Base-by-base conservation (phyloP, 2,888 invertebrate genomes). In the Drosophila kanekoi region DNA sequence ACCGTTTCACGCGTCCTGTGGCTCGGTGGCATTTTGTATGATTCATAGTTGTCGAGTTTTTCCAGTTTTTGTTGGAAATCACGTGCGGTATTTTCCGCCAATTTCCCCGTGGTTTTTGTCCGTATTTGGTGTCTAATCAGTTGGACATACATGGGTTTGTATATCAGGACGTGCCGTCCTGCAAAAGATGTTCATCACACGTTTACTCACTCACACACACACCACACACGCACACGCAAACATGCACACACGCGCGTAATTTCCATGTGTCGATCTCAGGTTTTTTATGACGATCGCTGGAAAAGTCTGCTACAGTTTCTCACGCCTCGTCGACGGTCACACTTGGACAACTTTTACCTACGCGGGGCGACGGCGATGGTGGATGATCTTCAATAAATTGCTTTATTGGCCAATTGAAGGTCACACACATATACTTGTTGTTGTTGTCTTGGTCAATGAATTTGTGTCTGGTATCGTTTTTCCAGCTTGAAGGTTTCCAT, bases 351-450 rank as follows among this genome's bases (percentile, higher is more conserved):
- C 72, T 81, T 81, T 86, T 81, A 83, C 84, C 81, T 83, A 71
- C 63, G 53, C 67, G 64, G 35, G 35, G 41, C 28, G 47, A 51
- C 35, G 37, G 9, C 14, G 54, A 35, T 53, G 59, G 8, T 40
- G 66, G 59, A 51, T 70, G 79, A 72, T 81, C 77, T 76, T 79
- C 87, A 81, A 84, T 83, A 83, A 87, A 83, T 87, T 72, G 45
- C 87, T 83, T 87, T 84, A 83, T 83, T 83, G 83, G 82, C 83
- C 85, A 84, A 85, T 63, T 64, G 83, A 83, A 83, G 83, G 83
- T 87, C 85, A 70, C 64, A 87, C 85, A 28, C 28, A 28, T 8
- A 28, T 6, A 18, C 18, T 18, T 18, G 18, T 28, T 28, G 8
- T 84, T 81, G 87, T 64, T 54, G 62, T 53, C 41, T 77, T 77